Conservation (phyloP, 2,797 vertebrate genomes). For the Tangara arthus region DNA sequence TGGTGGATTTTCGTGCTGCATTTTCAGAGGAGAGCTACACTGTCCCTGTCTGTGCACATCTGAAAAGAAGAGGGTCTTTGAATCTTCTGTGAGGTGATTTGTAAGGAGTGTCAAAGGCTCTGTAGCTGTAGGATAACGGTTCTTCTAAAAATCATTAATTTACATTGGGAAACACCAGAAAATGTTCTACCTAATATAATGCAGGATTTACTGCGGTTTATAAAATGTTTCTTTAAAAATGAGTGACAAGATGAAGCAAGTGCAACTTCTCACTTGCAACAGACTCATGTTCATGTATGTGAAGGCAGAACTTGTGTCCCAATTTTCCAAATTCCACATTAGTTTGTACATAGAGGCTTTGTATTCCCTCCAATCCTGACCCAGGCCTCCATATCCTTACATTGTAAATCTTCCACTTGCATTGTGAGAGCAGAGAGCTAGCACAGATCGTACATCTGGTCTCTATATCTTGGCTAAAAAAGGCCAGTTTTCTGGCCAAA, state of each 20-base stretch:
- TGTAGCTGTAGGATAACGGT: background rate
- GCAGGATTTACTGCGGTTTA: background rate
- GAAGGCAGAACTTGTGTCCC: background rate
- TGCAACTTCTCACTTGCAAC: background rate
- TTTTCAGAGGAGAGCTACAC: background rate
- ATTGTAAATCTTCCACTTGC: background rate
- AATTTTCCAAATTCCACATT: fast-evolving
- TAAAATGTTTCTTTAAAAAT: background rate
- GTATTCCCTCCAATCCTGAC: background rate
- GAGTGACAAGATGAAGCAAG: background rate
- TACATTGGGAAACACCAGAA: background rate
- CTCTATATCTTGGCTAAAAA: background rate
- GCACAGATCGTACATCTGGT: background rate
- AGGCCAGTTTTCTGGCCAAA: background rate
- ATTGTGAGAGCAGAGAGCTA: background rate
- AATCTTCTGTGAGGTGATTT: background rate
- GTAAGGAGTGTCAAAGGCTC: background rate
- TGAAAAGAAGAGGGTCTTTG: background rate
- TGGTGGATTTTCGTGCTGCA: background rate
- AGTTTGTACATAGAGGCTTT: background rate
- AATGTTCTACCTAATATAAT: background rate
- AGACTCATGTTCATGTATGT: background rate
- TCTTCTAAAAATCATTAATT: background rate
- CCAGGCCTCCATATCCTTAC: background rate
- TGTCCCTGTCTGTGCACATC: background rate